Evolutionary conservation across 2,888 invertebrate genomes (phyloP), one percentile per base, ranked within the genome.

Genomic region (Cybosia mesomella): DNA sequence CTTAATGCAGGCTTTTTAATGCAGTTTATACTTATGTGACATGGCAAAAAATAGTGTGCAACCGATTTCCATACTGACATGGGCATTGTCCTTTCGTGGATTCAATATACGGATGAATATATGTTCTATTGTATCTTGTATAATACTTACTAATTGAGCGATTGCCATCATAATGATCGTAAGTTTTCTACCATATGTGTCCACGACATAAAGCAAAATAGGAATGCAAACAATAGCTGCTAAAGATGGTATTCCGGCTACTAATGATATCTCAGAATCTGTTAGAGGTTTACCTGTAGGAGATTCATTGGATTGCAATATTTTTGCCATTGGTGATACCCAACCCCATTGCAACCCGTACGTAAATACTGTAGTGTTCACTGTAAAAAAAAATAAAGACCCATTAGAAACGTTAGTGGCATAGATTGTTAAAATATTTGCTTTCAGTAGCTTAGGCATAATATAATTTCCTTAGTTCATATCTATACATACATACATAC

Each of bases 311-410:
- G 93, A 91, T 70, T 91, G 85, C 53, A 95, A 81, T 21, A 91
- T 71, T 7, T 89, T 87, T 22, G 91, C 77, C 71, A 91, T 89
- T 0, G 95, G 92, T 0, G 95, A 94, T 1, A 93, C 84, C 93
- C 95, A 95, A 3, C 94, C 95, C 3, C 88, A 82, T 72, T 91
- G 91, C 2, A 91, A 85, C 0, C 95, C 95, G 65, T 92, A 89
- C 36, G 88, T 90, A n/a, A 95, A 83, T 10, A 91, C 76, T 18
- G 91, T 80, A 54, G 92, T 67, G 72, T 92, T 92, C 4, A 87
- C 95, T 95, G 83, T 15, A 86, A 77, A 57, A 58, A 4, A 28
- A 24, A 58, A 57, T 3, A 24, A 43, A 43, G 15, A 22, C 3
- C 28, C 2, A 28, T 28, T 28, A 28, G 28, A 28, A 28, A 28